Percentiles rank a stretch among this genome's conserved stretches.
These are phyloP conservation scores for Globicephala melas DNA, from an alignment of 2,113 vertebrate species.

Conservation along the genomic window DNA sequence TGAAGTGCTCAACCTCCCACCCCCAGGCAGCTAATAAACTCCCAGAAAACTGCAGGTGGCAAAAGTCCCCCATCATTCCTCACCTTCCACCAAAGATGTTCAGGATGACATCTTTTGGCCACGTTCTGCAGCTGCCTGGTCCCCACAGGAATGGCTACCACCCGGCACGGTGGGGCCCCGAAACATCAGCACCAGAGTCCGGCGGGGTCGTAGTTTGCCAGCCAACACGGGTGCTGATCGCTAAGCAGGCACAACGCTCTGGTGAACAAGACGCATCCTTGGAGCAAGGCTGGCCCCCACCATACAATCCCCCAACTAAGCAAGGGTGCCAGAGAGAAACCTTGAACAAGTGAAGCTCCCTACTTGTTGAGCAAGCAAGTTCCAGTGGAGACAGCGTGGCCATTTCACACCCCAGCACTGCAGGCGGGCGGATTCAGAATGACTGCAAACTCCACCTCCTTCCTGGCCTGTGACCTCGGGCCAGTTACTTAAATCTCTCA, in stretches of 20 bases:
- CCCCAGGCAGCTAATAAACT: not conserved
- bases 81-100: not conserved
- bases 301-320: not conserved
- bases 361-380: not conserved
- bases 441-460: not conserved
- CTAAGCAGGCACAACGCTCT: not conserved
- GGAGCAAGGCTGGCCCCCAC: not conserved
- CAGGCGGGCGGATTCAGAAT: fast-evolving
- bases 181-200: not conserved
- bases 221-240: not conserved
- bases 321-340: not conserved
- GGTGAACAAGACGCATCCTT: not conserved
- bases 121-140: not conserved
- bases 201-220: fast-evolving
- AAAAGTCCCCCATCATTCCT: not conserved
- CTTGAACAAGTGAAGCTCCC: not conserved
- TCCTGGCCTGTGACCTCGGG: not conserved
- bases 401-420: fast-evolving
- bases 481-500: not conserved
- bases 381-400: fast-evolving
- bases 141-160: not conserved
- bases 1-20: not conserved
- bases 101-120: not conserved
- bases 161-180: not conserved
- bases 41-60: not conserved